Conservation (phyloP, 2,113 vertebrate genomes). For the Astatoreochromis straeleni region DNA sequence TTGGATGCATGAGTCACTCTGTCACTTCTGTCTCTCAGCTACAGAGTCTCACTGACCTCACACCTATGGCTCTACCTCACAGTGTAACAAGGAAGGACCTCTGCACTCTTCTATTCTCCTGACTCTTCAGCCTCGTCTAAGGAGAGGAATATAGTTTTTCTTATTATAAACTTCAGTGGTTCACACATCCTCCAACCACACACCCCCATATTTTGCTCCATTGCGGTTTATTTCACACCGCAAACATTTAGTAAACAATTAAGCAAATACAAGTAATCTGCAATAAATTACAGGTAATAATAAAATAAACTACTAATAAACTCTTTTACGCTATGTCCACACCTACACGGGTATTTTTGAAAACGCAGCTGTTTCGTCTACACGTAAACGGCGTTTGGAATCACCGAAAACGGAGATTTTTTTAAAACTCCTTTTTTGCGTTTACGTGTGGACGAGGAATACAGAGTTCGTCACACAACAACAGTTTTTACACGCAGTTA, state of each 20-base stretch:
- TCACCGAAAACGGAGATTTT: rapidly evolving
- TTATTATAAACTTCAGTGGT: neutral
- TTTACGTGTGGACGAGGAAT: no score
- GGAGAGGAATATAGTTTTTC: neutral
- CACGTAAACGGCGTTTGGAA: rapidly evolving
- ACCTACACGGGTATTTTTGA: neutral
- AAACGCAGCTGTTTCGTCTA: neutral
- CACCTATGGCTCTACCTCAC: neutral
- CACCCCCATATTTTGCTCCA: no score
- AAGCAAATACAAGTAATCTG: neutral
- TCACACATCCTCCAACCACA: neutral
- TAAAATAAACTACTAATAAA: no score
- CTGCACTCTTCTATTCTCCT: neutral
- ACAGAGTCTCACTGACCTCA: neutral
- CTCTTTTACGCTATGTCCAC: rapidly evolving
- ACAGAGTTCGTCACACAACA: rapidly evolving
- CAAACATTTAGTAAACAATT: neutral
- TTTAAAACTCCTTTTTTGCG: no score
- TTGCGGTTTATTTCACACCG: no score
- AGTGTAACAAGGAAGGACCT: neutral
- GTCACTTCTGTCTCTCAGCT: neutral
- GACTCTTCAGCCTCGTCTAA: neutral
- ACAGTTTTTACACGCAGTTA: no score
- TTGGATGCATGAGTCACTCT: neutral
- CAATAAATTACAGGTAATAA: neutral